Conservation (phyloP, 2,888 invertebrate species). For the Drosophila meridionalis region DNA sequence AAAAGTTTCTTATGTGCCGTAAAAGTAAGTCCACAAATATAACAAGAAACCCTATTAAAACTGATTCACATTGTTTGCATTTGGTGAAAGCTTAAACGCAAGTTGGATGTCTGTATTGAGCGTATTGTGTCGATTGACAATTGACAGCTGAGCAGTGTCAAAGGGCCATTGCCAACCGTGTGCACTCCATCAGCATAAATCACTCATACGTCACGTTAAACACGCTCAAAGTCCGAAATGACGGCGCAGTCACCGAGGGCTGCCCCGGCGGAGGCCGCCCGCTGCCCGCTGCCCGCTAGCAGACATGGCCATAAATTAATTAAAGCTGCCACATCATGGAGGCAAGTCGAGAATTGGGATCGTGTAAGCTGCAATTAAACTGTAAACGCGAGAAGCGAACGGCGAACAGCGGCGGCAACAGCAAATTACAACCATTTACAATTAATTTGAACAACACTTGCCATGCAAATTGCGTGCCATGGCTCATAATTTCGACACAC, state of each 20-base stretch:
- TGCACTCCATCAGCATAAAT: constrained; percentile 73
- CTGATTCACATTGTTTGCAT: not conserved
- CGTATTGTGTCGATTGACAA: constrained; percentile 51
- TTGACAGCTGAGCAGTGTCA: constrained; percentile 58
- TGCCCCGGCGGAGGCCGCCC: constrained; percentile 5
- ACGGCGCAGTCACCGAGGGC: constrained; percentile 56
- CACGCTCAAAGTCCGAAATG: constrained; percentile 72
- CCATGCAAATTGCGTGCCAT: constrained; percentile 79
- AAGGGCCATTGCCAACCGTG: constrained; percentile 48
- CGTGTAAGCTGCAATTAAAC: constrained; percentile 73
- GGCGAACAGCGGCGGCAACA: constrained; percentile 33
- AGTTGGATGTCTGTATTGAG: not conserved
- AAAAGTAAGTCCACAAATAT: not conserved
- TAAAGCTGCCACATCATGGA: constrained; percentile 52
- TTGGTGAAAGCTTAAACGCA: not conserved
- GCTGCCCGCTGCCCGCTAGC: constrained; percentile 10
- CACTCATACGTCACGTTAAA: constrained; percentile 78
- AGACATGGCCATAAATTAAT: constrained; percentile 76
- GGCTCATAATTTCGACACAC: constrained; percentile 70
- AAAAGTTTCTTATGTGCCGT: not conserved
- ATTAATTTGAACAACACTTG: constrained; percentile 76
- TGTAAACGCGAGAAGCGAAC: constrained; percentile 70
- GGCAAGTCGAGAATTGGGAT: constrained; percentile 45
- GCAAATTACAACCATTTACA: constrained; percentile 79
- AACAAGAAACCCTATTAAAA: not conserved